Percentiles rank a stretch among this genome's conserved stretches.
These are phyloP conservation scores for Microtus richardsoni DNA, from an alignment of 2,113 vertebrate species.

Conservation along the genomic window DNA sequence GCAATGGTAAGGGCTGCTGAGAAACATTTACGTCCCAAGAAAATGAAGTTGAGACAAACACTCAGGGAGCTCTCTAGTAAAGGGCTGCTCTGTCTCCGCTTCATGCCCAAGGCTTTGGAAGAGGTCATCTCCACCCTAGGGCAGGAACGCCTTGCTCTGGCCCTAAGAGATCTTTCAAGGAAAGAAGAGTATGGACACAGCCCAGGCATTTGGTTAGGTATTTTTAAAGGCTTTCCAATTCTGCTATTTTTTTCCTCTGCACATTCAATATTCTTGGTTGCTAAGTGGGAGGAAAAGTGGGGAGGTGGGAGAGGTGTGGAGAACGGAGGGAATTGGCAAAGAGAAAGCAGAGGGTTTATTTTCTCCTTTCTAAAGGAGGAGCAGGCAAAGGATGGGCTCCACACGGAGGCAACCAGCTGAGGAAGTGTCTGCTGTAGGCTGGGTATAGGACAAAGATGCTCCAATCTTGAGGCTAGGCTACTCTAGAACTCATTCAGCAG, in stretches of 20 bases:
- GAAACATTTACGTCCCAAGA: slow-evolving; percentile 33
- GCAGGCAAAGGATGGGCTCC: background rate
- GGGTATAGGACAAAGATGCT: background rate
- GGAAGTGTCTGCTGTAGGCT: background rate
- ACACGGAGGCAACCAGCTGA: background rate
- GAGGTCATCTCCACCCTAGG: background rate
- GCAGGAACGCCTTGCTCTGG: background rate
- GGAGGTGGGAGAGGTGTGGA: slow-evolving; percentile 81
- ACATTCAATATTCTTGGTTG: slow-evolving; percentile 82
- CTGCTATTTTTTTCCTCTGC: slow-evolving; percentile 74
- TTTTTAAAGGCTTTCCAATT: slow-evolving; percentile 75
- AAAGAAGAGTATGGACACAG: background rate
- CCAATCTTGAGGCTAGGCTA: background rate
- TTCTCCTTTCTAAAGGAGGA: slow-evolving; percentile 49
- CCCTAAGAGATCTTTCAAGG: slow-evolving; percentile 37
- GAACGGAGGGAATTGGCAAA: slow-evolving; percentile 69
- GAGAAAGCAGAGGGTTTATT: slow-evolving; percentile 48
- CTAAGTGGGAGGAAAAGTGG: slow-evolving; percentile 80
- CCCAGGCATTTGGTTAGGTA: slow-evolving; percentile 65
- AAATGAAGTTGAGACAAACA: slow-evolving; percentile 11
- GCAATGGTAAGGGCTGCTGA: background rate
- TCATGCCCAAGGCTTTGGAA: background rate
- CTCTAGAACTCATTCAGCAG: background rate
- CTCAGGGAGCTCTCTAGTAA: slow-evolving; percentile 8
- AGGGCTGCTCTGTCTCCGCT: background rate